A percentile compares a stretch with the other conserved stretches of the same genome.
Evolutionary conservation across 2,888 invertebrate genomes (phyloP).

Genomic region (Caenorhabditis zanzibari): DNA sequence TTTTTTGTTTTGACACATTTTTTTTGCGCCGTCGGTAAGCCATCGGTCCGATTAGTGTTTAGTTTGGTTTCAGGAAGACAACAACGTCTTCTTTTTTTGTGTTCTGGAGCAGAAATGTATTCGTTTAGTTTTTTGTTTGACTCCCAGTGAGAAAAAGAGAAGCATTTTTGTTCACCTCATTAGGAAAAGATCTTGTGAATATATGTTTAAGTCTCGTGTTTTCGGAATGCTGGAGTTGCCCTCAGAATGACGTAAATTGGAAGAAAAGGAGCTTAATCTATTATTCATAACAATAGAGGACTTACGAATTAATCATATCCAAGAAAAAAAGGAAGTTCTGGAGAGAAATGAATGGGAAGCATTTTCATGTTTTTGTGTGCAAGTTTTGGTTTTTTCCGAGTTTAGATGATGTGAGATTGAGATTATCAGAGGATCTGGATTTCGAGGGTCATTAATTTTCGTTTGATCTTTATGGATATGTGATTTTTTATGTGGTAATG

Average conservation of each 20-base stretch:
- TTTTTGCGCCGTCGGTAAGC: not conserved
- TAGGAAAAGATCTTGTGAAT: constrained; percentile 50
- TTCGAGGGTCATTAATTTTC: too few species aligned
- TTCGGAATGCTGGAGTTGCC: constrained; percentile 4
- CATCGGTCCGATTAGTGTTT: constrained; percentile 50
- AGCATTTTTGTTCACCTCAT: constrained; percentile 47
- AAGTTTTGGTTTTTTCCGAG: not conserved
- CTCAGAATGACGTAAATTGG: constrained; percentile 43
- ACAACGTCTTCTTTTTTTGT: constrained; percentile 26
- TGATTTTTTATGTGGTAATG: too few species aligned
- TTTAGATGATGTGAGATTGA: not conserved
- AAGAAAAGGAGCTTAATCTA: constrained; percentile 16
- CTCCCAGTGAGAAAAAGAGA: not conserved
- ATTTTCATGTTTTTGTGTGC: not conserved
- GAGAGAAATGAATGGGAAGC: not conserved
- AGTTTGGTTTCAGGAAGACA: constrained; percentile 38
- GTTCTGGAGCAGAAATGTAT: constrained; percentile 32
- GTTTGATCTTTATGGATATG: too few species aligned
- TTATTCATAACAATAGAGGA: constrained; percentile 53
- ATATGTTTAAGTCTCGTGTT: constrained; percentile 7
- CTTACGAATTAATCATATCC: constrained; percentile 44
- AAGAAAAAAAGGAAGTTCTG: constrained; percentile 18
- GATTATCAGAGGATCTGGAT: not conserved
- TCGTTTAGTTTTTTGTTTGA: not conserved
- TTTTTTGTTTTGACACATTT: constrained; percentile 42